Base-by-base conservation (phyloP, 2,888 invertebrate species). In the Epirrhoe alternata region DNA sequence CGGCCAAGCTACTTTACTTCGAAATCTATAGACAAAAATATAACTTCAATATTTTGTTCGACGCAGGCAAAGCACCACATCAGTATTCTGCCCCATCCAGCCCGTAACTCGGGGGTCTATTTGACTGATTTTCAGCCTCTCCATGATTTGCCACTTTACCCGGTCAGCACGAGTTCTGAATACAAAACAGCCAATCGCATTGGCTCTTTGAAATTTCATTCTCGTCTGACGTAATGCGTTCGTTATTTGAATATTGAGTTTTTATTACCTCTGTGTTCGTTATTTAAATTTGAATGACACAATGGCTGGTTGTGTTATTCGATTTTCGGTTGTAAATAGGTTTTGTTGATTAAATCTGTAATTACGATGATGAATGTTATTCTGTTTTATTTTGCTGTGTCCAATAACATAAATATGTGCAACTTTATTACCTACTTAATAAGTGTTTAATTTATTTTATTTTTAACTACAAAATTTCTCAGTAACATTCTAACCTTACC, bases 131-230 rank as follows among this genome's bases (percentile, higher is more conserved):
- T 90, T 91, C 92, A 90, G 90, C 86, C 86, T 84, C 88, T 92
- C 89, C 89, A 91, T 92, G 92, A 92, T 92, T 92, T 90, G 90
- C 90, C 92, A 92, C 92, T 92, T 92, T 88, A 87, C 91, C 90
- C 92, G 89, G 92, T 90, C 92, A 92, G 86, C 69, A 71, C 83
- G 82, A 76, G 86, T 73, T 79, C 77, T 87, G 92, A 92, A 92
- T 92, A 86, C 82, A 78, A 88, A 92, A 77, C 78, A 86, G 84
- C 86, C 87, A 85, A 88, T 89, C 80, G 79, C 69, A 67, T 74
- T 77, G 81, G 83, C 77, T 82, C 84, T 86, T 87, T 88, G 88
- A 87, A 90, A 90, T 90, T 89, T 88, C 87, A 90, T 91, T 91
- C 90, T 88, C 87, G 85, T 80, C 75, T 78, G 77, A 74, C 86